A percentile compares a stretch with the other conserved stretches of the same genome.
Conservation (phyloP, 2,113 vertebrate genomes). For the Hemiscyllium ocellatum region DNA sequence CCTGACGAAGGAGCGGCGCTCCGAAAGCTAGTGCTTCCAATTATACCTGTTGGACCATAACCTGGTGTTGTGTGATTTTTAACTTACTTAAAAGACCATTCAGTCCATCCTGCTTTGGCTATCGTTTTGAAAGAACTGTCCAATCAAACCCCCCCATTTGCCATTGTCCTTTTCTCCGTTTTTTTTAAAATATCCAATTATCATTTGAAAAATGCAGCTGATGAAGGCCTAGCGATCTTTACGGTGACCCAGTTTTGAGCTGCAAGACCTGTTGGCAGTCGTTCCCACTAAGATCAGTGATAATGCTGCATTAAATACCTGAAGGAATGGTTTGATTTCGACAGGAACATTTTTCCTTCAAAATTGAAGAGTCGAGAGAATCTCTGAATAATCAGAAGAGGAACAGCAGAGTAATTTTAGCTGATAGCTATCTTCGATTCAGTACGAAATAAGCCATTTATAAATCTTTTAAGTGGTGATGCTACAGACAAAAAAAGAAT, state of each 20-base stretch:
- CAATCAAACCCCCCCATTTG: not conserved
- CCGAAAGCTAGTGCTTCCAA: too few relatives aligned
- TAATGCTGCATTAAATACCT: not conserved
- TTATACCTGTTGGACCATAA: too few relatives aligned
- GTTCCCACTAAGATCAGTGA: not conserved
- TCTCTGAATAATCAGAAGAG: not conserved
- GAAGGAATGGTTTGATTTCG: not conserved
- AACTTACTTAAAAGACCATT: not conserved
- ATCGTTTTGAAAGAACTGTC: not conserved
- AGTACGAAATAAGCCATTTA: not conserved
- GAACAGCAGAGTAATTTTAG: not conserved
- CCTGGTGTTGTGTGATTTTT: too few relatives aligned
- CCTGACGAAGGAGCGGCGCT: too few relatives aligned
- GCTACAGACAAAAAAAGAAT: not conserved
- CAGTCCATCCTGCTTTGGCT: not conserved
- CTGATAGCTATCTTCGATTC: not conserved
- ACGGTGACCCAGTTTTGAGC: not conserved
- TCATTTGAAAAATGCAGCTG: not conserved
- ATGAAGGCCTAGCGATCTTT: not conserved
- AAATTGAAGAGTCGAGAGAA: not conserved
- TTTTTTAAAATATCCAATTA: not conserved
- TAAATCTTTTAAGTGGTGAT: conserved; percentile 3
- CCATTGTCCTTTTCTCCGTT: not conserved
- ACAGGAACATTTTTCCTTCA: not conserved
- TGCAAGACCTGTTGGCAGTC: not conserved